phyloP scores from a whole-genome alignment of 2,797 vertebrate species.

The Erpetoichthys calabaricus region DNA sequence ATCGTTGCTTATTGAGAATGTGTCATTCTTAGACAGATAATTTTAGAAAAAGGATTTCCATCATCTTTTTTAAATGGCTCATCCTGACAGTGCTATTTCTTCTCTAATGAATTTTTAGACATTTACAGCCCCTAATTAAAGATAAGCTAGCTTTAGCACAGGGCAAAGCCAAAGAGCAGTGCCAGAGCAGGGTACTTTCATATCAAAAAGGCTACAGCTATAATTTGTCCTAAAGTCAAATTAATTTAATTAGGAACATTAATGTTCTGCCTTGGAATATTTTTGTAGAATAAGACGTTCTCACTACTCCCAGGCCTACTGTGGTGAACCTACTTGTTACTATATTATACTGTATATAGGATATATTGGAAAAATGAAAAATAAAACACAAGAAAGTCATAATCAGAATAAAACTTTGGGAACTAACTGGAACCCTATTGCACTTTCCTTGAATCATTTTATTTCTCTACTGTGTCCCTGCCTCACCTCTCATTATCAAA shows the following conservation, averaged over 20 bases:
- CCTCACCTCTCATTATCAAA: too few species aligned
- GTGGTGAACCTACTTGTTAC: not conserved
- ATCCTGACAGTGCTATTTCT: constrained; percentile 49
- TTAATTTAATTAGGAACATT: constrained; percentile 38
- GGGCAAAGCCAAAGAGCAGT: constrained; percentile 46
- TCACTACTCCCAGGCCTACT: not conserved
- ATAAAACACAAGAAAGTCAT: too few species aligned
- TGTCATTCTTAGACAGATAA: constrained; percentile 48
- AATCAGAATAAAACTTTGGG: too few species aligned
- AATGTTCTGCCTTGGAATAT: constrained; percentile 4
- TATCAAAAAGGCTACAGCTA: constrained; percentile 20
- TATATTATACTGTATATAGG: too few species aligned
- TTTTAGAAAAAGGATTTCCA: constrained; percentile 48
- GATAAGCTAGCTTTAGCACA: constrained; percentile 47
- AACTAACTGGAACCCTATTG: too few species aligned
- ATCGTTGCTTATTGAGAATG: constrained; percentile 79
- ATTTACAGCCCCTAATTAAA: constrained; percentile 66
- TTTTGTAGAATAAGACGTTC: constrained; percentile 1
- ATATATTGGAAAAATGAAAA: too few species aligned
- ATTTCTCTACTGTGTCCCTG: too few species aligned
- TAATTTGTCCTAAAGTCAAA: constrained; percentile 46
- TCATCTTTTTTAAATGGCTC: constrained; percentile 58
- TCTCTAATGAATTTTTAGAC: constrained; percentile 49
- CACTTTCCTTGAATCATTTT: too few species aligned
- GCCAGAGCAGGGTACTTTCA: constrained; percentile 18